Evolutionary conservation across 2,797 vertebrate species (phyloP).

Genomic region (Cephalopachus bancanus): DNA sequence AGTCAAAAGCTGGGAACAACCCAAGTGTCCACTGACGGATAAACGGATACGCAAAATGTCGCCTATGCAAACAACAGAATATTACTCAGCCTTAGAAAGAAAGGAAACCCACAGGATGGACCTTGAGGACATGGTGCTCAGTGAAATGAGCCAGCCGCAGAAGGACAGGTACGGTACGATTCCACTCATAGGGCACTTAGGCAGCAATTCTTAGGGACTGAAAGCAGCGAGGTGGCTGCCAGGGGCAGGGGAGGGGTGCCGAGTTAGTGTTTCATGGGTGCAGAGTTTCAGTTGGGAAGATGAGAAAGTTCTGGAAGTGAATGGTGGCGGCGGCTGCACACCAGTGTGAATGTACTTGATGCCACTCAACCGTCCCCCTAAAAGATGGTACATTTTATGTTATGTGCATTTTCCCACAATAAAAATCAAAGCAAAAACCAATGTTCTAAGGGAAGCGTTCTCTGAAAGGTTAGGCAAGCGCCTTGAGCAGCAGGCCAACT

Average conservation of each 20-base stretch:
- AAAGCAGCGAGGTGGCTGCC: background rate
- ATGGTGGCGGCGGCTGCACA: background rate
- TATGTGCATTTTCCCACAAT: background rate
- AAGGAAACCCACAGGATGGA: background rate
- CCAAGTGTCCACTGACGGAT: background rate
- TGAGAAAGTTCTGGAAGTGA: background rate
- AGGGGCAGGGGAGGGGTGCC: background rate
- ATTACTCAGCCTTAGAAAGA: background rate
- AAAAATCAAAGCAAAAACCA: background rate
- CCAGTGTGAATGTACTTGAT: background rate
- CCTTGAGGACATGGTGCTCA: background rate
- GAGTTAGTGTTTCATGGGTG: background rate
- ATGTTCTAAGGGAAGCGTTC: background rate
- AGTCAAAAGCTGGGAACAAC: background rate
- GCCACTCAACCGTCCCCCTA: background rate
- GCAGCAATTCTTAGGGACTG: background rate
- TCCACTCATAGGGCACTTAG: background rate
- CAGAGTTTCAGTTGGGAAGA: background rate
- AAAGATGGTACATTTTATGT: background rate
- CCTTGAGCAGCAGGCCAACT: background rate
- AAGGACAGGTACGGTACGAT: background rate
- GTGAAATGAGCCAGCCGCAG: background rate
- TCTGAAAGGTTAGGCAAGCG: background rate
- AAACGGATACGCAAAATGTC: background rate
- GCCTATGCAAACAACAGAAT: background rate